Evolutionary conservation across 2,888 invertebrate genomes (phyloP).

Genomic region (Baccha elongata): DNA sequence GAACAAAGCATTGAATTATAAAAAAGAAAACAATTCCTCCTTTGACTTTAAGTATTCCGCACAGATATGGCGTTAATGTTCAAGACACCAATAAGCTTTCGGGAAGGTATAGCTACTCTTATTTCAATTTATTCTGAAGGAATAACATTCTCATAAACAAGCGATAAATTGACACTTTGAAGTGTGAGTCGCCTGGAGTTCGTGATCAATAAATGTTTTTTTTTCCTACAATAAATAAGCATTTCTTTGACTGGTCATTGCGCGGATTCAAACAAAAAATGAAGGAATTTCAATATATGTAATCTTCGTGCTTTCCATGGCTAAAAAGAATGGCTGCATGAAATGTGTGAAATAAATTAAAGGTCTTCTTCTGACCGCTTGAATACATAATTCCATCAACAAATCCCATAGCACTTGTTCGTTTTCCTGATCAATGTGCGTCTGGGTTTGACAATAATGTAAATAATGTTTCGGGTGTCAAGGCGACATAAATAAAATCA

Average conservation of each 20-base stretch:
- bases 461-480: constrained; percentile 50
- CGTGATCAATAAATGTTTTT: constrained; percentile 70
- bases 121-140: constrained; percentile 61
- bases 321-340: constrained; percentile 34
- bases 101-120: constrained; percentile 47
- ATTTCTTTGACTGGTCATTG: constrained; percentile 39
- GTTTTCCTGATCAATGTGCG: constrained; percentile 55
- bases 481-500: constrained; percentile 59
- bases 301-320: constrained; percentile 47
- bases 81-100: constrained; percentile 46
- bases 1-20: constrained; percentile 37
- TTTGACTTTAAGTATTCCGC: constrained; percentile 55
- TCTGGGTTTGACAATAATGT: constrained; percentile 46
- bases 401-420: constrained; percentile 53
- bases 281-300: background rate
- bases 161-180: constrained; percentile 73
- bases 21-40: background rate
- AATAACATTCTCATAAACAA: constrained; percentile 67
- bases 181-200: constrained; percentile 64
- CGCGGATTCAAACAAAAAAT: constrained; percentile 17
- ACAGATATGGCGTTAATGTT: constrained; percentile 37
- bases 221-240: constrained; percentile 31
- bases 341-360: constrained; percentile 70
- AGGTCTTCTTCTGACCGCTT: constrained; percentile 46
- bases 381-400: constrained; percentile 60